Percentiles rank a stretch among this genome's conserved stretches.
phyloP scores from a whole-genome alignment of 2,888 invertebrate species.

The Mythimna vitellina region DNA sequence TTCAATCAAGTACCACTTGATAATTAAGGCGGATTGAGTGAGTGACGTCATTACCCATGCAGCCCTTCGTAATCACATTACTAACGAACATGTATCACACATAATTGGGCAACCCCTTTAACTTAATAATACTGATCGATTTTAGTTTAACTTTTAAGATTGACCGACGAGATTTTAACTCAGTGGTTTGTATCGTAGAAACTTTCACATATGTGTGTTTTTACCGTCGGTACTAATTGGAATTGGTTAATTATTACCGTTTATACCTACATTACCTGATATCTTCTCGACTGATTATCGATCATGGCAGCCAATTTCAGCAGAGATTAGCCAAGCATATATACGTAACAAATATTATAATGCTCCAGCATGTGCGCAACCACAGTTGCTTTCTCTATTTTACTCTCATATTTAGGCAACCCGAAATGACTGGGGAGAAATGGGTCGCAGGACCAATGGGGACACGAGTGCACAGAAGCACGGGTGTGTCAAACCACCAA shows the following conservation, averaged over 20 bases:
- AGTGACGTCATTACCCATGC: slow-evolving; percentile 44
- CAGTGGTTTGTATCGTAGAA: not conserved
- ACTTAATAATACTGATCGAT: slow-evolving; percentile 40
- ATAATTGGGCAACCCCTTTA: slow-evolving; percentile 40
- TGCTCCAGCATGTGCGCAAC: too few relatives aligned
- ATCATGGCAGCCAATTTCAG: too few relatives aligned
- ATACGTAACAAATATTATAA: too few relatives aligned
- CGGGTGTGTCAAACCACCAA: too few relatives aligned
- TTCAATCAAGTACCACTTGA: slow-evolving; percentile 40
- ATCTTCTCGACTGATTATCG: too few relatives aligned
- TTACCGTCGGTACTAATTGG: not conserved
- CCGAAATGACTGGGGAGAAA: too few relatives aligned
- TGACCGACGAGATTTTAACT: slow-evolving; percentile 2
- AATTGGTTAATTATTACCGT: not conserved
- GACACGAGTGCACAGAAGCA: too few relatives aligned
- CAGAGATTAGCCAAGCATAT: too few relatives aligned
- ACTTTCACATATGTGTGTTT: not conserved
- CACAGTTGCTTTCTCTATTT: too few relatives aligned
- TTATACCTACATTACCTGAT: not conserved
- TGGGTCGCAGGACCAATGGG: too few relatives aligned
- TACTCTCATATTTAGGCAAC: too few relatives aligned
- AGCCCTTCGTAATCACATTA: slow-evolving; percentile 41
- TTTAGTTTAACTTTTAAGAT: slow-evolving; percentile 31
- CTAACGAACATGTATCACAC: slow-evolving; percentile 42
- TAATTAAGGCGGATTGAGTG: slow-evolving; percentile 46